phyloP scores from a whole-genome alignment of 35 echinoderm and acorn worm genomes.

The Holothuria glaberrima region DNA sequence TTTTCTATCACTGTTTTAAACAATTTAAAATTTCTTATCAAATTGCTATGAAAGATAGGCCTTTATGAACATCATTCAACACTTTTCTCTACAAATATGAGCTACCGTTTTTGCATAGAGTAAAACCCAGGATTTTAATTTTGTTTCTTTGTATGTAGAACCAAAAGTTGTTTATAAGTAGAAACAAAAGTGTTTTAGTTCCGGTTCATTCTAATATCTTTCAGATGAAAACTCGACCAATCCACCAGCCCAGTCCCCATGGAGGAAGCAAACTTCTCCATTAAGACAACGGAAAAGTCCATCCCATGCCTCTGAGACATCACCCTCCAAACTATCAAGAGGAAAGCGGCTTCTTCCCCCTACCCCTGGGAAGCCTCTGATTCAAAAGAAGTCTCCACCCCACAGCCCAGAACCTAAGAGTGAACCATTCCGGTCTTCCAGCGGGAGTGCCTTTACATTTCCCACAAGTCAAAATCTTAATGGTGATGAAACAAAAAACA shows the following conservation, averaged over 20 bases:
- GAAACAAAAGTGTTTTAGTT: no score
- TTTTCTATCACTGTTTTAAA: no score
- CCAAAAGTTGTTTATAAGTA: no score
- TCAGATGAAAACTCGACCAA: not conserved
- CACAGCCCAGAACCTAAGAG: constrained; percentile 42
- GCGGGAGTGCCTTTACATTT: constrained; percentile 24
- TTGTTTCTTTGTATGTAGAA: no score
- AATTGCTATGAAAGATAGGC: no score
- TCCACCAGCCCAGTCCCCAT: not conserved
- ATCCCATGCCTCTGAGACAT: not conserved
- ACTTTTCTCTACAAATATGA: no score
- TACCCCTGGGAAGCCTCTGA: not conserved
- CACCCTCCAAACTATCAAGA: constrained; percentile 14
- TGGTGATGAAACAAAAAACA: not conserved
- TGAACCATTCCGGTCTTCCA: constrained; percentile 24
- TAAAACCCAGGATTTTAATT: no score
- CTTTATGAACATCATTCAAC: no score
- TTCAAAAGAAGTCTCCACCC: not conserved
- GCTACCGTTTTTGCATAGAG: no score
- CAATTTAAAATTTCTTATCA: no score
- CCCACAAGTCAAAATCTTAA: not conserved
- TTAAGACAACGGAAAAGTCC: not conserved
- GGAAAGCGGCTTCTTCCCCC: constrained; percentile 15
- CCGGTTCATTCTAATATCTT: not conserved
- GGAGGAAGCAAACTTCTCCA: not conserved